Evolutionary conservation across 2,113 vertebrate genomes (phyloP), one percentile per base, ranked within the genome.

Genomic region (Callocephalon fimbriatum): DNA sequence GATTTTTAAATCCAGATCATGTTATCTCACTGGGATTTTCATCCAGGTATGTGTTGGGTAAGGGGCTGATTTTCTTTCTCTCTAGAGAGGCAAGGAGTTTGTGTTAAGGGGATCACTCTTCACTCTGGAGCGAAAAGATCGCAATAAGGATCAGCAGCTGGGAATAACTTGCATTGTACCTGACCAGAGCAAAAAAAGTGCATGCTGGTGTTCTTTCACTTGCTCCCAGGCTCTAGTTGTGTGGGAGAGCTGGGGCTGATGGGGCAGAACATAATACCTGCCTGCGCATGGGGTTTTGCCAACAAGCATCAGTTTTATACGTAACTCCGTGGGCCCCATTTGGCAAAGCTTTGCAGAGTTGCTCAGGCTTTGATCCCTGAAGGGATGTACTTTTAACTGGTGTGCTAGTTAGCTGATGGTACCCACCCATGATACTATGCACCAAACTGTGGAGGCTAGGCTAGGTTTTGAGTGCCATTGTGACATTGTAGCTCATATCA

Each of bases 271-370:
- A 1, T 20, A 25, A 16, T 2, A 17, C 13, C 40, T 75, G 56
- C 42, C 74, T 20, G 19, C 1, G 1, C 10, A 4, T 9, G 37
- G 29, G 15, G 12, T 21, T 53, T 47, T 74, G 31, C 15, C 54
- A 53, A 5, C 3, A 37, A 44, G 26, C 54, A 25, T 40, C 3
- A 5, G 10, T 26, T 81, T 21, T 26, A 12, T 23, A 3, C 6
- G 18, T 10, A 51, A 15, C 35, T 37, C 17, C 4, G 1, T 0
- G 0, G 45, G 4, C 8, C 26, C 6, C 12, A 1, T n/a, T 45
- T 32, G 35, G 25, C 29, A 37, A 37, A 44, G 2, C 18, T n/a
- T 26, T 72, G 73, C 62, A 31, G 74, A 15, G 42, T 3, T 56
- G 35, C 53, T 63, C 12, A 16, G 51, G 4, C 26, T 40, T 9